phyloP scores from a whole-genome alignment of 2,888 invertebrate species.

The Hypomecis punctinalis region DNA sequence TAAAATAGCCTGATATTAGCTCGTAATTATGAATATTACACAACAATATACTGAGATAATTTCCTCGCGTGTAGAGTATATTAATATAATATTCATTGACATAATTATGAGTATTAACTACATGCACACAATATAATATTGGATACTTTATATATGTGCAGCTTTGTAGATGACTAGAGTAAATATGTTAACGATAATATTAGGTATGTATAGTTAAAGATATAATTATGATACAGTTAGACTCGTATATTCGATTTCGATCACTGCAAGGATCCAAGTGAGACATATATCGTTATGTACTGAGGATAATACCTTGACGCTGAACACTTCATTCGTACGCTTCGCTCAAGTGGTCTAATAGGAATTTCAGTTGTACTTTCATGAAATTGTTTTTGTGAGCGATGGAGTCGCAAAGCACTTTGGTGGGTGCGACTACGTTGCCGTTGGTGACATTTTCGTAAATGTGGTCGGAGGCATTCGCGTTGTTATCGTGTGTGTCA shows the following conservation, averaged over 20 bases:
- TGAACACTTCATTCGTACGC: slow-evolving; percentile 85
- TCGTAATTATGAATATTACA: slow-evolving; percentile 55
- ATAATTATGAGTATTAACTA: slow-evolving; percentile 76
- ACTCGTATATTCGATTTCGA: slow-evolving; percentile 73
- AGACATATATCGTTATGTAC: slow-evolving; percentile 73
- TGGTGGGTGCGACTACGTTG: slow-evolving; percentile 78
- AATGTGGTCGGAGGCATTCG: slow-evolving; percentile 55
- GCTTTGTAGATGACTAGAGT: slow-evolving; percentile 84
- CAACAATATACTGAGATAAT: slow-evolving; percentile 68
- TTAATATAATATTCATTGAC: slow-evolving; percentile 67
- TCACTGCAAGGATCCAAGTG: slow-evolving; percentile 85
- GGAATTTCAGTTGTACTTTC: slow-evolving; percentile 84
- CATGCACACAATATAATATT: slow-evolving; percentile 71
- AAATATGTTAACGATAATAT: slow-evolving; percentile 70
- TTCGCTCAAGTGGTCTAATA: slow-evolving; percentile 87
- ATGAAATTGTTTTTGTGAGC: slow-evolving; percentile 80
- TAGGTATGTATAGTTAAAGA: slow-evolving; percentile 71
- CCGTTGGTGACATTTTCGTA: slow-evolving; percentile 78
- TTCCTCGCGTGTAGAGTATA: slow-evolving; percentile 66
- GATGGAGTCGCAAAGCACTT: slow-evolving; percentile 79
- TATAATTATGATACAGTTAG: slow-evolving; percentile 44
- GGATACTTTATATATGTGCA: slow-evolving; percentile 77
- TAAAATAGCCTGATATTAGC: slow-evolving; percentile 53
- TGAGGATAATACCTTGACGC: slow-evolving; percentile 78
- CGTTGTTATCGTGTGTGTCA: slow-evolving; percentile 73